phyloP scores from a whole-genome alignment of 2,113 vertebrate genomes.

The Mustelus asterias region DNA sequence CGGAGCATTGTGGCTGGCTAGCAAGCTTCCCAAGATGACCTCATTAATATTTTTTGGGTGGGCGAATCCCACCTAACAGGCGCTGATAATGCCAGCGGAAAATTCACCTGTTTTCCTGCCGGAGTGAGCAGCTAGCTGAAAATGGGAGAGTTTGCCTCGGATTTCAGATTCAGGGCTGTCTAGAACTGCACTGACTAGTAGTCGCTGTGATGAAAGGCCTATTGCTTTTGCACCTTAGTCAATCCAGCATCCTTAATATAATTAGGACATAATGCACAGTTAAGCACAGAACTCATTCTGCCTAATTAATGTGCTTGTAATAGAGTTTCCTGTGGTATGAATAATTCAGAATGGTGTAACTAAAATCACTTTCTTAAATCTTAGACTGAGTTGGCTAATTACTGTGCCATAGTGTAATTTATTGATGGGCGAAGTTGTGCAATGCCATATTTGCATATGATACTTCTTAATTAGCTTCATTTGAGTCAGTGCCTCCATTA shows the following conservation, averaged over 20 bases:
- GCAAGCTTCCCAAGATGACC: no score
- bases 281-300: neutral
- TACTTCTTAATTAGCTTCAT: neutral
- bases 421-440: neutral
- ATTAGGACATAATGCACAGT: neutral
- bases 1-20: no score
- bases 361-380: neutral
- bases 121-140: no score
- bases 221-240: neutral
- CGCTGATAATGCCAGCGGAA: no score
- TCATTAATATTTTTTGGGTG: no score
- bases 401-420: neutral
- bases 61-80: no score
- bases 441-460: neutral
- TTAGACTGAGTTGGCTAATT: neutral
- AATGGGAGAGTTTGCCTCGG: neutral
- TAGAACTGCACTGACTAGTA: neutral
- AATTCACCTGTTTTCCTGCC: no score
- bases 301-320: constrained; percentile 5
- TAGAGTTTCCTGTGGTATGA: neutral
- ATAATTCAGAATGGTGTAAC: neutral
- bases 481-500: neutral
- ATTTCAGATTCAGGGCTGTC: neutral
- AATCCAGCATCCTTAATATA: neutral
- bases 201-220: neutral